Percentiles rank a stretch among this genome's conserved stretches.
These are phyloP conservation scores for Thelaira solivaga DNA, from an alignment of 2,888 invertebrate species.

Conservation along the genomic window DNA sequence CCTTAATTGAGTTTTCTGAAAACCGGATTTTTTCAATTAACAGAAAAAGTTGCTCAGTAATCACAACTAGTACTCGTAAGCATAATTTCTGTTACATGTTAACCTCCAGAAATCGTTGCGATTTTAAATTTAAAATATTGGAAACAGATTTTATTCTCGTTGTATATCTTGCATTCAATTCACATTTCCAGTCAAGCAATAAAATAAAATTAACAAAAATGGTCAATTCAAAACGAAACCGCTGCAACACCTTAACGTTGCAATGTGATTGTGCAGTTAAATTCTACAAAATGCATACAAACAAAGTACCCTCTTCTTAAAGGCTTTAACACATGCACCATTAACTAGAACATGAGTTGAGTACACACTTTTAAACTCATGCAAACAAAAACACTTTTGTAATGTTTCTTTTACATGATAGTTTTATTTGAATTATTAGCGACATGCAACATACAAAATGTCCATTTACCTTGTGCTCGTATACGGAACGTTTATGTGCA, in stretches of 20 bases:
- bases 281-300: background rate
- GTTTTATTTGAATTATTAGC: conserved; percentile 46
- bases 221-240: conserved; percentile 34
- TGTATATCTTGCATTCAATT: conserved; percentile 31
- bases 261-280: background rate
- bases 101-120: conserved; percentile 26
- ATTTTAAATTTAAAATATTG: conserved; percentile 34
- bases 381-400: background rate
- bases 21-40: too few species aligned
- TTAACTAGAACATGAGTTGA: conserved; percentile 16
- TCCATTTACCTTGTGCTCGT: conserved; percentile 4
- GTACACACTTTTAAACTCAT: background rate
- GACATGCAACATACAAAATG: conserved; percentile 42
- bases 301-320: background rate
- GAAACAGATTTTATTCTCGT: conserved; percentile 4
- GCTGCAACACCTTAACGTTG: conserved; percentile 14
- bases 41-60: too few species aligned
- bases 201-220: background rate
- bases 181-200: conserved; percentile 4
- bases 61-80: background rate
- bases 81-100: background rate
- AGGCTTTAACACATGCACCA: conserved; percentile 19
- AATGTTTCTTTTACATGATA: background rate
- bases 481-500: background rate
- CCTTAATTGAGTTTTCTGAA: too few species aligned